Base-by-base conservation (phyloP, 2,113 vertebrate species). In the Morone saxatilis region DNA sequence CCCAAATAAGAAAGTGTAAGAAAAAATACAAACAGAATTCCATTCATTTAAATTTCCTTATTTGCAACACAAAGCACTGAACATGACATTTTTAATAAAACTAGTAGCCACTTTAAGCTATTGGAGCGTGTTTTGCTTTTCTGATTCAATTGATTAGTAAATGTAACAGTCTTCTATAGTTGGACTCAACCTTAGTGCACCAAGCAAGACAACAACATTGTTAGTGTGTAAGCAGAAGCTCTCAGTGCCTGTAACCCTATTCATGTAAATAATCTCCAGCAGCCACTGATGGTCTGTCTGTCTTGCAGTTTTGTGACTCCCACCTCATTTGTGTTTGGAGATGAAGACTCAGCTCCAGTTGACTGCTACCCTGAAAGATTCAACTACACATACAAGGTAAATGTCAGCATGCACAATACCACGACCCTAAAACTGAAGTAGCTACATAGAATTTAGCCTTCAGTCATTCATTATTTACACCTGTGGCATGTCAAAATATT, bases 351-450 rank as follows among this genome's bases (percentile, higher is more conserved):
- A 14, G 89, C 91, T 79, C 91, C 88, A 16, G 89, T 92, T 1
- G 86, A 90, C 72, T 99, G 97, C 86, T 96, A 96, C 93, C 75
- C 89, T 12, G 96, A 99, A 86, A 96, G 71, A 69, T 95, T 99
- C 81, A 98, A 97, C 91, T 97, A 97, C 92, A 98, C 97, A 7
- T 99, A 97, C 91, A 97, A 97, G 59, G 98, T 92, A 68, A 51
- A 43, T 1, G 14, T 56, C n/a, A 56, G 8, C 41, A 41, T 41
- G 41, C 41, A 6, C 5, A 41, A 41, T 41, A 41, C 41, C 41
- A 41, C 6, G 41, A 41, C 41, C 41, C 41, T 41, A 4, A 41
- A 41, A 41, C 41, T 41, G 8, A 41, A 41, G 41, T 4, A 41
- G 5, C 41, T 41, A 41, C 5, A 41, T 41, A 8, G 41, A 41